Percentiles rank a stretch among this genome's conserved stretches.
These are phyloP conservation scores for Tinamus guttatus DNA, from an alignment of 2,113 vertebrate species.

Conservation along the genomic window DNA sequence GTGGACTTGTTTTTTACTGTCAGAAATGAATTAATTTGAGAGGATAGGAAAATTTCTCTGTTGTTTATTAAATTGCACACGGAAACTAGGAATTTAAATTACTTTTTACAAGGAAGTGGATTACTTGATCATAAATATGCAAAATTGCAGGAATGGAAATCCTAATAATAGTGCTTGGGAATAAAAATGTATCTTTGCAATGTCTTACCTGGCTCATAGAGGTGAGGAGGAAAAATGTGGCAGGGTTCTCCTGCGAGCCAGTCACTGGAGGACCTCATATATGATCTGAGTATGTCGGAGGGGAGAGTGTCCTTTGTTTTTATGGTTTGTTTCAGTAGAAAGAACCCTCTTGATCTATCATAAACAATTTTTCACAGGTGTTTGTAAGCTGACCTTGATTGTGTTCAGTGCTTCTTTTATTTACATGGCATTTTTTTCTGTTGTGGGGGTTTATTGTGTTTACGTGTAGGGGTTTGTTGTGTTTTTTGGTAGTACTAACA, in stretches of 20 bases:
- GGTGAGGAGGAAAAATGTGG: background rate
- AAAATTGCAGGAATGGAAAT: background rate
- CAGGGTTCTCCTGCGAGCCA: background rate
- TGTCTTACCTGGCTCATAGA: background rate
- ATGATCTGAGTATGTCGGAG: background rate
- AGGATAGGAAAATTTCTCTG: background rate
- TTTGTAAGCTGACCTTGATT: background rate
- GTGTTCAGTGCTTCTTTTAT: background rate
- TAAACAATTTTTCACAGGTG: background rate
- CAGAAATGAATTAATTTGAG: background rate
- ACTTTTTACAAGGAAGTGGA: background rate
- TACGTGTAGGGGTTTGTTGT: background rate
- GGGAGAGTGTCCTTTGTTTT: background rate
- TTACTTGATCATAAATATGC: background rate
- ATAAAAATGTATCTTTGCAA: background rate
- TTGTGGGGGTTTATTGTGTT: background rate
- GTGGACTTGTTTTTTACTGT: background rate
- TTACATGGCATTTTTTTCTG: background rate
- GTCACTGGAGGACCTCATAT: accelerated
- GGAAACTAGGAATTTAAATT: background rate
- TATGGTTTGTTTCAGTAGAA: background rate
- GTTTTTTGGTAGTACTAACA: constrained; percentile 31
- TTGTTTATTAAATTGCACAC: background rate
- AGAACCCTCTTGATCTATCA: background rate
- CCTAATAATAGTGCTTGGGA: background rate